Conservation (phyloP, 1,140 invertebrate genomes). For the Drosophila bocqueti region DNA sequence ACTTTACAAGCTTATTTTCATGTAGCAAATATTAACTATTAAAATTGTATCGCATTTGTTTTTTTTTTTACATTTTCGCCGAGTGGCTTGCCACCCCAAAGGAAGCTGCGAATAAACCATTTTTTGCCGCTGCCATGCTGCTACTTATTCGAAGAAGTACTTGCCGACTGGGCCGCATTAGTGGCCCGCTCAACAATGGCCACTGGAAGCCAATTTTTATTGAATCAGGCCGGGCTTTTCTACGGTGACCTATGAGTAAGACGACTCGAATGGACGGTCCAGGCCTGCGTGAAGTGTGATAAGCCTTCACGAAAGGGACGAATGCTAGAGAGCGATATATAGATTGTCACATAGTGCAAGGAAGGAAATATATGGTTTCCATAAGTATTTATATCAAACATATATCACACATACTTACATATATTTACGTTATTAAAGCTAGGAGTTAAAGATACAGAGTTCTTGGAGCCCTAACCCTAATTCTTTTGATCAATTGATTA, state of each 20-base stretch:
- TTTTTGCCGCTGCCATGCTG: constrained; percentile 39
- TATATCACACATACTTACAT: background rate
- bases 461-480: background rate
- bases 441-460: no score
- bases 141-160: constrained; percentile 62
- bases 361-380: background rate
- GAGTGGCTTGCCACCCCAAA: constrained; percentile 14
- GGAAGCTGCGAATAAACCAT: constrained; percentile 41
- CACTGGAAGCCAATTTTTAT: constrained; percentile 72
- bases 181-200: constrained; percentile 69
- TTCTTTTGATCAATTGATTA: background rate
- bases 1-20: background rate
- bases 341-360: background rate
- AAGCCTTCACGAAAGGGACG: constrained; percentile 1
- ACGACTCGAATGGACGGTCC: constrained; percentile 11
- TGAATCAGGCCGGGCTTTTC: constrained; percentile 43
- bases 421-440: background rate
- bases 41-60: background rate
- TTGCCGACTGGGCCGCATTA: constrained; percentile 70
- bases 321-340: background rate
- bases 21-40: background rate
- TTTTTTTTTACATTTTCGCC: background rate
- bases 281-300: constrained; percentile 24
- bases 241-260: constrained; percentile 38
- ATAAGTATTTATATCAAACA: background rate